Percentiles rank a stretch among this genome's conserved stretches.
These are phyloP conservation scores for Drosophila insularis DNA, from an alignment of 1,140 invertebrate genomes.

Conservation along the genomic window DNA sequence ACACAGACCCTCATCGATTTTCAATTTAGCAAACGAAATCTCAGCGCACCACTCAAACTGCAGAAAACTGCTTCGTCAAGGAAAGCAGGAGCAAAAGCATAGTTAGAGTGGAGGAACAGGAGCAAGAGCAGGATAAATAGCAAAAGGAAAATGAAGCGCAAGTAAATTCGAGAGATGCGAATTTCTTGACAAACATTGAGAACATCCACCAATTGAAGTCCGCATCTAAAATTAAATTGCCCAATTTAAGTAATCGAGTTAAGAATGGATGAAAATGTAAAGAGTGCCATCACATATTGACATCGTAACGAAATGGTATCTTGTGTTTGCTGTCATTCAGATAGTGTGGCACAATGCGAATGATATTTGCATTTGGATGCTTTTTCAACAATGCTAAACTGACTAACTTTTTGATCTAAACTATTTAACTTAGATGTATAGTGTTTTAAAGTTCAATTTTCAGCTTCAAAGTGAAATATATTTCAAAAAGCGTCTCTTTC, in stretches of 20 bases:
- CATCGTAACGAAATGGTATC: conserved; percentile 1
- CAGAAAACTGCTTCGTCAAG: conserved; percentile 23
- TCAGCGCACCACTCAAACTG: conserved; percentile 43
- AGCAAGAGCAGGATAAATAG: conserved; percentile 34
- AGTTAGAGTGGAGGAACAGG: conserved; percentile 20
- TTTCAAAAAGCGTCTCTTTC: background rate
- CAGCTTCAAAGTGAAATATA: background rate
- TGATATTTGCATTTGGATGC: background rate
- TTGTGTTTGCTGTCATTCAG: conserved; percentile 21
- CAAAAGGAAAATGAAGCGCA: conserved; percentile 41
- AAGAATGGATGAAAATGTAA: background rate
- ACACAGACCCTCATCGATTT: conserved; percentile 50
- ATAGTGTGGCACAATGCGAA: conserved; percentile 26
- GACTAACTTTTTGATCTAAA: background rate
- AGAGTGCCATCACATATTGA: background rate
- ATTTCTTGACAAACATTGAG: conserved; percentile 16
- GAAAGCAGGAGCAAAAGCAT: conserved; percentile 21
- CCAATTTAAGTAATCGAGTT: conserved; percentile 1
- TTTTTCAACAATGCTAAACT: background rate
- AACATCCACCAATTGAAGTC: conserved; percentile 2
- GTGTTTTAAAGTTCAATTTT: background rate
- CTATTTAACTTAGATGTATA: background rate
- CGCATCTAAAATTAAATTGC: conserved; percentile 3
- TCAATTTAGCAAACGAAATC: conserved; percentile 61
- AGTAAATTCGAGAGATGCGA: conserved; percentile 19